These are phyloP conservation scores for Daubentonia madagascariensis DNA, from an alignment of 2,113 vertebrate species.

Conservation along the genomic window DNA sequence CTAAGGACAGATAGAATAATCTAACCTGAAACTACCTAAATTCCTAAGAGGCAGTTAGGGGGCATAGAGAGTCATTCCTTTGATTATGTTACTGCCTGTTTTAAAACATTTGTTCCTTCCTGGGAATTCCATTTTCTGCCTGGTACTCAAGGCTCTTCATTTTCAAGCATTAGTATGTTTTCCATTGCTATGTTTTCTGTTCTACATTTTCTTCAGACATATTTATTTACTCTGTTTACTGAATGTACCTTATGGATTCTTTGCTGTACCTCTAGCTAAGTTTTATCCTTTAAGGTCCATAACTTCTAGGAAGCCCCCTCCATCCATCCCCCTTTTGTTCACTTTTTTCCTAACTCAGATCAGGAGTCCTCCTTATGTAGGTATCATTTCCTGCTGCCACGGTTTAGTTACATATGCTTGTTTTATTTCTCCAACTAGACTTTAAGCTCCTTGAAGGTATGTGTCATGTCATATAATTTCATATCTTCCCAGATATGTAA, in stretches of 20 bases:
- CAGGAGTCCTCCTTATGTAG: background rate
- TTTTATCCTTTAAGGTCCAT: background rate
- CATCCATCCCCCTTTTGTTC: background rate
- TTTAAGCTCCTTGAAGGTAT: background rate
- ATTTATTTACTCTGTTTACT: background rate
- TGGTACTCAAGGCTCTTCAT: background rate
- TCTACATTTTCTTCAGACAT: background rate
- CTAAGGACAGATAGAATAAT: background rate
- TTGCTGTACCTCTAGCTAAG: background rate
- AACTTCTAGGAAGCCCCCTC: background rate
- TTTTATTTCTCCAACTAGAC: background rate
- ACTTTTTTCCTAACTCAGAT: background rate
- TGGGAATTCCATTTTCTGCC: conserved; percentile 28
- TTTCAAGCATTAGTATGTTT: conserved; percentile 38
- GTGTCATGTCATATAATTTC: background rate
- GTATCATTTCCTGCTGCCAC: background rate
- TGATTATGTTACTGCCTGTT: conserved; percentile 17
- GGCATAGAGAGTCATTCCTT: background rate
- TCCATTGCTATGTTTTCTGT: background rate
- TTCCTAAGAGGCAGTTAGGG: background rate
- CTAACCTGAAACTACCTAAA: background rate
- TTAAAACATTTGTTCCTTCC: conserved; percentile 7
- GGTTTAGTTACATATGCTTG: background rate
- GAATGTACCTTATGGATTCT: background rate
- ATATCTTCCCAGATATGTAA: background rate